Conservation (phyloP, 2,888 invertebrate species). For the Hirudinaria manillensis region DNA sequence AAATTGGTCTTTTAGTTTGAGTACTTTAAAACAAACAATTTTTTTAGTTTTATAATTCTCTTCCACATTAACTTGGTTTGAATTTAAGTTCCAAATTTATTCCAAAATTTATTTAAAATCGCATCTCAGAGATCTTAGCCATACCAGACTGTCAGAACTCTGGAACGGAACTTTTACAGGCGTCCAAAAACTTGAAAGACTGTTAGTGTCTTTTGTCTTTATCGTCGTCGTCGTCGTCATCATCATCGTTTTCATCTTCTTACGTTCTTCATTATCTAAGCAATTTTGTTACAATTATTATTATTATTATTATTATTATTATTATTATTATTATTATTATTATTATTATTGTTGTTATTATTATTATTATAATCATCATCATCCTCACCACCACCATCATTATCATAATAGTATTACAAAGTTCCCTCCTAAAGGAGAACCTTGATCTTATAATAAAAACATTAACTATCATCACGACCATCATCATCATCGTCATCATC, state of each 20-base stretch:
- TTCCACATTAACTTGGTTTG: not conserved
- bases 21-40: not conserved
- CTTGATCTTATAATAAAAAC: no score
- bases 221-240: no score
- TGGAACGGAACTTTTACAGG: slow-evolving; percentile 15
- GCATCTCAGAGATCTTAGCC: slow-evolving; percentile 8
- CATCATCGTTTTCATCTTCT: not conserved
- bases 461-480: no score
- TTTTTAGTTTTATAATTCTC: not conserved
- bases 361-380: no score
- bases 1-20: no score
- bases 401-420: no score
- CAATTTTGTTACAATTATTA: not conserved
- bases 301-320: not conserved
- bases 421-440: no score
- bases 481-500: no score
- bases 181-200: not conserved
- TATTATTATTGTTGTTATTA: not conserved
- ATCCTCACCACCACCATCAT: no score
- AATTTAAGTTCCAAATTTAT: not conserved
- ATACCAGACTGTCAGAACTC: slow-evolving; percentile 5
- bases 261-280: not conserved
- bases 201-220: slow-evolving; percentile 7
- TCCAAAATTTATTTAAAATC: not conserved
- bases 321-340: not conserved